Evolutionary conservation across 2,888 invertebrate species (phyloP), one percentile per base, ranked within the genome.

Genomic region (Bhutanitis thaidina): DNA sequence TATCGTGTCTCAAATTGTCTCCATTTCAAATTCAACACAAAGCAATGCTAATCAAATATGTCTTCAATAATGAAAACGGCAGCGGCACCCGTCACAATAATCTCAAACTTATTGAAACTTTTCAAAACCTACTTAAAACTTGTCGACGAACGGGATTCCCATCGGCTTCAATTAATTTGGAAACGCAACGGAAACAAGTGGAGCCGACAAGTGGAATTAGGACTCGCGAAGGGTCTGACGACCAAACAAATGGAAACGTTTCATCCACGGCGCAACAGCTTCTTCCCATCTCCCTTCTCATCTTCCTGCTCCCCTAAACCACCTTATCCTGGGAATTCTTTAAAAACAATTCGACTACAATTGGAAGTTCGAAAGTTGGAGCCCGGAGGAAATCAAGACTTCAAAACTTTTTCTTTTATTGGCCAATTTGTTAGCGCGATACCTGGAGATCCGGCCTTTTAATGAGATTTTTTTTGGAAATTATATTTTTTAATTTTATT

Each of bases 341-440:
- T 75, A 79, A 80, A 79, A 78, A 80, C 77, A 81, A 80, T 77
- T 70, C 64, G 66, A 70, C 67, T 71, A 76, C 76, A 76, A 75
- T 78, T 69, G 74, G 65, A 77, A 76, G 65, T 76, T 74, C 59
- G 59, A 69, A 74, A 79, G 71, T 76, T 67, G 57, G 65, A 67
- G 71, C 74, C 75, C 74, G 60, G 74, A 74, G 75, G 77, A 74
- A 79, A 76, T 79, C 78, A 75, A 39, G 32, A 39, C 46, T 47
- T 20, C 14, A 35, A 44, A 35, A 12, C 13, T 75, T 73, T 77
- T 29, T 75, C 72, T 37, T 77, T 78, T 78, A 79, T 80, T 73
- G 74, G 71, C 72, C 75, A 74, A 78, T 77, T 78, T 74, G 80
- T 75, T 73, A 64, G 63, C 67, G 66, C 69, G 69, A 77, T 75